These are phyloP conservation scores for Myotis planiceps DNA, from an alignment of 2,797 vertebrate genomes.

Conservation along the genomic window DNA sequence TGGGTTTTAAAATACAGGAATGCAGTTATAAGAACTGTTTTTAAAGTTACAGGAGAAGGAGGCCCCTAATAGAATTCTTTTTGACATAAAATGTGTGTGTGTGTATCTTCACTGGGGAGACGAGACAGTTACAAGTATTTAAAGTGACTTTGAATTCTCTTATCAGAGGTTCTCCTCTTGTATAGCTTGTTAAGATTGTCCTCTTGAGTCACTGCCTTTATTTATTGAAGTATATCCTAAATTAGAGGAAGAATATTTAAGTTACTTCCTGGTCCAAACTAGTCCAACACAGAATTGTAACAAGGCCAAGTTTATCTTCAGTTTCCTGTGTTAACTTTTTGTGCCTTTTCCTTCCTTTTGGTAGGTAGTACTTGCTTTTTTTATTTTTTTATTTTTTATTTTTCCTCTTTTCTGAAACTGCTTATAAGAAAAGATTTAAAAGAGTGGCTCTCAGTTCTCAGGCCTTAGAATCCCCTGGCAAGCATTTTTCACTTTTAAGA, in stretches of 20 bases:
- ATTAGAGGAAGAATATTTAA: background rate
- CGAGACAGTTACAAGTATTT: background rate
- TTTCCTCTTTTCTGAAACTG: background rate
- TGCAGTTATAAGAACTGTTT: background rate
- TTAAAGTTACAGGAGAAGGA: background rate
- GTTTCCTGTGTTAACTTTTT: background rate
- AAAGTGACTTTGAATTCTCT: conserved; percentile 23
- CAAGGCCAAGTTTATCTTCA: background rate
- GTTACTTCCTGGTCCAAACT: conserved; percentile 29
- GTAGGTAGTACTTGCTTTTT: background rate
- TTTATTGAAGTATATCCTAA: background rate
- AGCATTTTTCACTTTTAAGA: conserved; percentile 6
- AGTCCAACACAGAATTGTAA: background rate
- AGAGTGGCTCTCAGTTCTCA: background rate
- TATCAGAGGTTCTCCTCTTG: background rate
- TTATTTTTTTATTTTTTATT: background rate
- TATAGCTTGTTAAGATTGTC: background rate
- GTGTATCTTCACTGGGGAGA: background rate
- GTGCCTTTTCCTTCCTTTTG: background rate
- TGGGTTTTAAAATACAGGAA: conserved; percentile 1
- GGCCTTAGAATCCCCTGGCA: background rate
- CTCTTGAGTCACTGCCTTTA: background rate
- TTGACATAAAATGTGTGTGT: background rate
- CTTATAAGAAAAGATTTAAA: background rate
- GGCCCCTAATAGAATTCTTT: background rate